Evolutionary conservation across 2,113 vertebrate genomes (phyloP), one percentile per base, ranked within the genome.

Genomic region (Kryptolebias marmoratus): DNA sequence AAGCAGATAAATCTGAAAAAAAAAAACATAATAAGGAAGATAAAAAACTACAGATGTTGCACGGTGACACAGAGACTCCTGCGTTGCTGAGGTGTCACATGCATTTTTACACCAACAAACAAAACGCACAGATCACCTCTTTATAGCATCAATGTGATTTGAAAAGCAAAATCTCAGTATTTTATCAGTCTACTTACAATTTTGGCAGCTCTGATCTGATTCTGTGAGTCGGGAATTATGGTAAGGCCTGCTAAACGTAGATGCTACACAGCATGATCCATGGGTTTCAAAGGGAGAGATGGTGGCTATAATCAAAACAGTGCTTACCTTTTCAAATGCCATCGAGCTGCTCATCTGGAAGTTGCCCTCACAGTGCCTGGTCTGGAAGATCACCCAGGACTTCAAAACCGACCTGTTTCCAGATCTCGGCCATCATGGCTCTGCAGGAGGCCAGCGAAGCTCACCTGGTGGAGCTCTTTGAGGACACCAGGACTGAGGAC

Each of bases 81-180:
- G 18, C 11, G 32, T 18, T 59, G 32, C 32, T 39, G 32, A 39
- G 31, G 14, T n/a, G 15, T 55, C 11, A 55, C 14, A 30, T 12
- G 22, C 9, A 22, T 22, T 22, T 22, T 22, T 22, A 5, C 67
- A 53, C 11, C 44, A 49, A 15, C 50, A 54, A 56, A 59, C 36
- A 67, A 42, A 32, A 12, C 42, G 47, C 10, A 44, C n/a, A 75
- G 77, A 85, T 68, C 36, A 36, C 14, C 63, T 57, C 22, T 73
- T 4, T 48, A 3, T 4, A 16, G 48, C 2, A 49, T 15, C 16
- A 13, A 47, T 16, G 48, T 6, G 14, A 49, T 5, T 16, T 49
- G 2, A 6, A 49, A 49, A 15, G 15, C 48, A 36, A 36, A 36
- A 36, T 4, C 36, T 7, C 36, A 36, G 7, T 22, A 1, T 22